Base-by-base conservation (phyloP, 1,140 invertebrate species). In the Drosophila obscura region DNA sequence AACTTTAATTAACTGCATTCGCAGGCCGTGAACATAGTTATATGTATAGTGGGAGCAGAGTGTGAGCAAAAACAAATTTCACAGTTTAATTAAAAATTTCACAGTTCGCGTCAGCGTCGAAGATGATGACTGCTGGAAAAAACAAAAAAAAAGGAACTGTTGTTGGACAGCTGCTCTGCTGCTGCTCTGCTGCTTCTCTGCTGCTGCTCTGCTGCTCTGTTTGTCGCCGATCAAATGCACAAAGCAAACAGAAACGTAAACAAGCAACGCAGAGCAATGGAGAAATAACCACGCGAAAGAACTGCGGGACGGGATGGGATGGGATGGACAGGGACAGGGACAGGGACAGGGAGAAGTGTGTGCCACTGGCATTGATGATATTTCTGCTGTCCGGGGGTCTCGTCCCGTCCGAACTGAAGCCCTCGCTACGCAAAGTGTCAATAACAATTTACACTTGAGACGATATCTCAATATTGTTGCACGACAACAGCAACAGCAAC, bases 381-480 rank as follows among this genome's bases (percentile, higher is more conserved):
- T 71, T 85, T 69, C 51, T 75, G 71, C 48, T 16, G 64, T 52
- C 26, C 57, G 26, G 31, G 39, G 7, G 11, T n/a, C 48, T 15
- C 26, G n/a, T 9, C 26, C 15, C 13, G 2, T 16, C 45, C 28
- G 11, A 44, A 35, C 57, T 11, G 66, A 59, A 68, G 53, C 59
- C 50, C 60, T 59, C 71, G 71, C 76, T 77, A 81, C 78, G 82
- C 78, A 85, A 64, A 84, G 78, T 85, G 81, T 85, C 81, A 87
- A 85, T 85, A 85, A 85, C 81, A 85, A 85, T 85, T 85, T 85
- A 85, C 81, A 85, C 81, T 85, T 85, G 82, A 85, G 82, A 85
- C 83, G 83, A 85, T 82, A 85, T 85, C 81, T 85, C 82, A 85
- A 85, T 85, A 85, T 78, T 88, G 82, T 85, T 76, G 83, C 60